A percentile compares a stretch with the other conserved stretches of the same genome.
phyloP scores from a whole-genome alignment of 2,113 vertebrate species.

The Drymodes brunneopygia region DNA sequence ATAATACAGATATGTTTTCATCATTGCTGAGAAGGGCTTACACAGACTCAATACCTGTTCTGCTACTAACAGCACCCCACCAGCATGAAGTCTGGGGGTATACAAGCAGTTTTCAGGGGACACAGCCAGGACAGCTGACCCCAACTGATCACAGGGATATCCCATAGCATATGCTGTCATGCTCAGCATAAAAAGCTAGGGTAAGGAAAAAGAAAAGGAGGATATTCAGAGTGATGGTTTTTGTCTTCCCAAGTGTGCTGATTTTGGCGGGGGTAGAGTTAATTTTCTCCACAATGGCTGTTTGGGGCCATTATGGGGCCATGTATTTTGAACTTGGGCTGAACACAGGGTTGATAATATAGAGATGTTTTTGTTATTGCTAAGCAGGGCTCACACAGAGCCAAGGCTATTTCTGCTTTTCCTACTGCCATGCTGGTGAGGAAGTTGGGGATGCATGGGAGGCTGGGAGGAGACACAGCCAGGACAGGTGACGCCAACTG shows the following conservation, averaged over 20 bases:
- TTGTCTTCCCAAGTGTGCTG: background rate
- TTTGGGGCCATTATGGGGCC: background rate
- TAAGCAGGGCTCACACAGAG: background rate
- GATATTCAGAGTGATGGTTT: background rate
- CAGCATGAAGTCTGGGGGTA: background rate
- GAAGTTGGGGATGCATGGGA: background rate
- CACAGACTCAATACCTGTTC: background rate
- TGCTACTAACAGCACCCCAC: background rate
- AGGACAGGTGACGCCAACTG: background rate
- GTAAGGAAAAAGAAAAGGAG: background rate
- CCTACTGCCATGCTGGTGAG: accelerated
- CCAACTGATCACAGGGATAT: background rate
- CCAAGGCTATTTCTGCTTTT: background rate
- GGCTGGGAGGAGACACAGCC: background rate
- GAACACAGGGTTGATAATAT: background rate
- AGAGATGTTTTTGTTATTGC: background rate
- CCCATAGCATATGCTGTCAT: background rate
- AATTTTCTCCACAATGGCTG: background rate
- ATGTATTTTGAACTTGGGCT: background rate
- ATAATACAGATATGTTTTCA: background rate
- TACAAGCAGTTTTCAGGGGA: background rate
- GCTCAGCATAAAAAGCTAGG: background rate
- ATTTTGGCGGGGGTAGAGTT: background rate
- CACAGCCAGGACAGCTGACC: background rate
- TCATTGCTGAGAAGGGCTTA: background rate